These are phyloP conservation scores for Pachyuromys duprasi DNA, from an alignment of 2,797 vertebrate species.

Conservation along the genomic window DNA sequence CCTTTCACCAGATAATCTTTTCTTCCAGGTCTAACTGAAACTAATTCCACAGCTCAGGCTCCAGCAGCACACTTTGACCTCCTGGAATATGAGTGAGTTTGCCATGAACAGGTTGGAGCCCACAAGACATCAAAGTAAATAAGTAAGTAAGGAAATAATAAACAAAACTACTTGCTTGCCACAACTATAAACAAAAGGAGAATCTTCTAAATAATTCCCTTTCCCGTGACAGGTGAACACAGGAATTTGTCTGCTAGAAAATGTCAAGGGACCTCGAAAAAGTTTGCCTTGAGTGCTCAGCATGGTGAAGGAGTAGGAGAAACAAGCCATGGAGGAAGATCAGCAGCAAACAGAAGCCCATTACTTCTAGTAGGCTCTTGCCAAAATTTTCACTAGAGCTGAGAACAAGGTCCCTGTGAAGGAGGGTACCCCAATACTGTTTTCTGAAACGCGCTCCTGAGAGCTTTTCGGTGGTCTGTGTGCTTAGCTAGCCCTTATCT, in stretches of 20 bases:
- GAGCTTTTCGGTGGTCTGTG: conserved; percentile 80
- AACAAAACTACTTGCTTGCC: conserved; percentile 66
- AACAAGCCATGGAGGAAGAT: conserved; percentile 68
- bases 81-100: background rate
- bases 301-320: conserved; percentile 13
- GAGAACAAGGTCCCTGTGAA: conserved; percentile 81
- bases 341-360: conserved; percentile 74
- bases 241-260: conserved; percentile 74
- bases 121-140: conserved; percentile 19
- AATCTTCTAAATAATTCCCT: conserved; percentile 72
- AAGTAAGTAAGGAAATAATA: background rate
- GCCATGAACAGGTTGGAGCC: conserved; percentile 75
- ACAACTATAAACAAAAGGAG: conserved; percentile 78
- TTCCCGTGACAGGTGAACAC: conserved; percentile 58
- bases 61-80: conserved; percentile 47
- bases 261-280: conserved; percentile 71
- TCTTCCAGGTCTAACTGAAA: conserved; percentile 72
- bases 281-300: conserved; percentile 64
- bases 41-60: background rate
- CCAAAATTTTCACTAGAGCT: conserved; percentile 82
- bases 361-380: conserved; percentile 75
- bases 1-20: conserved; percentile 39
- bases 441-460: conserved; percentile 72
- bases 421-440: conserved; percentile 82
- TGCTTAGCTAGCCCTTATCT: conserved; percentile 83